Percentiles rank a stretch among this genome's conserved stretches.
Conservation (phyloP, 53 echinoderm and acorn worm species). For the Hippasteria phrygiana region DNA sequence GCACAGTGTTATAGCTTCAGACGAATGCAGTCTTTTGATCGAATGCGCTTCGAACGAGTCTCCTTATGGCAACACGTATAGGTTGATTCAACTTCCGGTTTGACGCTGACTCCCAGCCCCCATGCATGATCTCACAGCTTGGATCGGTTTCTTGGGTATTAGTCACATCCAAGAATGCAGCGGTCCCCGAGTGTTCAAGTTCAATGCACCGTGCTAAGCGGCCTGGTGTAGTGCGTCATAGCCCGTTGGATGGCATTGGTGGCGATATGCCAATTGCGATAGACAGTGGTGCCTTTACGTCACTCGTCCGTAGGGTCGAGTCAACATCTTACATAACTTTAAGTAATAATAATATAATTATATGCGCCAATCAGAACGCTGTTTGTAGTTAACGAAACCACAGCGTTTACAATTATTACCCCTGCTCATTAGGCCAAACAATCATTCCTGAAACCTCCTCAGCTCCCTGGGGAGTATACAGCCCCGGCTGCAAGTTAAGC, state of each 20-base stretch:
- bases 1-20: neutral
- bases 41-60: neutral
- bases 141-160: neutral
- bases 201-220: neutral
- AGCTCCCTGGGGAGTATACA: no score
- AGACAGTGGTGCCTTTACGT: no score
- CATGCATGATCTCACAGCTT: neutral
- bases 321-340: no score
- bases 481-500: no score
- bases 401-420: no score
- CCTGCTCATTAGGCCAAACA: no score
- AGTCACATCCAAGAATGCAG: constrained; percentile 4
- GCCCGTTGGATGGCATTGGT: neutral
- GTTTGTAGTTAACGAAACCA: no score
- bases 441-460: no score
- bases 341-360: no score
- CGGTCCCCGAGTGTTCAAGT: neutral
- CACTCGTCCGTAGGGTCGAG: no score
- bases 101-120: neutral
- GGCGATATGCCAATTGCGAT: neutral
- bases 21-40: neutral
- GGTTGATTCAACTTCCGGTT: constrained; percentile 23
- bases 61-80: neutral
- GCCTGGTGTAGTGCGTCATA: neutral
- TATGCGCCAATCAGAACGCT: no score